Conservation (phyloP, 1,140 invertebrate species). For the Berghia stephanieae region DNA sequence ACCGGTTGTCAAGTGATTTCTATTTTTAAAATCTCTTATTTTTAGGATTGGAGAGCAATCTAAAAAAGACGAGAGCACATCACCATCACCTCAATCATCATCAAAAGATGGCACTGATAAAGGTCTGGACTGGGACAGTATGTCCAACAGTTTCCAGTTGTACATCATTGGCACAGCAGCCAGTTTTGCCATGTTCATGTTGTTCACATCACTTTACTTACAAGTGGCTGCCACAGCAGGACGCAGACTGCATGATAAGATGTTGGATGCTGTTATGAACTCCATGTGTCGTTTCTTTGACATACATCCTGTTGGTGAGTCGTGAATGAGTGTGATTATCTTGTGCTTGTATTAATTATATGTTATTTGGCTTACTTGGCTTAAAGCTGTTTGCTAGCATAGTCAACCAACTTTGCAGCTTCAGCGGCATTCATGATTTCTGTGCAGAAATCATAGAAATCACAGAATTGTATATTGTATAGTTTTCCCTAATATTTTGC, state of each 20-base stretch:
- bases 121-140: conserved; percentile 4
- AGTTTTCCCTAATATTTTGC: too few species aligned
- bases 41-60: too few species aligned
- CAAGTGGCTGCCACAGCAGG: conserved; percentile 78
- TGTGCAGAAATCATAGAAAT: too few species aligned
- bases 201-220: conserved; percentile 75
- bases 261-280: conserved; percentile 82
- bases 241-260: conserved; percentile 79
- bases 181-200: background rate
- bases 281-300: conserved; percentile 89
- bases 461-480: too few species aligned
- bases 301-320: conserved; percentile 76
- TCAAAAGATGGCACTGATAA: background rate
- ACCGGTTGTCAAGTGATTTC: too few species aligned
- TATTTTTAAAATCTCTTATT: too few species aligned
- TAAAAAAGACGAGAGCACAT: background rate
- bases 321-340: background rate
- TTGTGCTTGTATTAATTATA: background rate
- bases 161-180: conserved; percentile 19
- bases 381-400: too few species aligned
- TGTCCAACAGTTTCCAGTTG: background rate
- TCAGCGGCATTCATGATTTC: too few species aligned
- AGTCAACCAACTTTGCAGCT: too few species aligned
- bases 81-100: background rate
- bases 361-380: background rate